Conservation (phyloP, 2,888 invertebrate genomes). For the Temnothorax rugatulus region DNA sequence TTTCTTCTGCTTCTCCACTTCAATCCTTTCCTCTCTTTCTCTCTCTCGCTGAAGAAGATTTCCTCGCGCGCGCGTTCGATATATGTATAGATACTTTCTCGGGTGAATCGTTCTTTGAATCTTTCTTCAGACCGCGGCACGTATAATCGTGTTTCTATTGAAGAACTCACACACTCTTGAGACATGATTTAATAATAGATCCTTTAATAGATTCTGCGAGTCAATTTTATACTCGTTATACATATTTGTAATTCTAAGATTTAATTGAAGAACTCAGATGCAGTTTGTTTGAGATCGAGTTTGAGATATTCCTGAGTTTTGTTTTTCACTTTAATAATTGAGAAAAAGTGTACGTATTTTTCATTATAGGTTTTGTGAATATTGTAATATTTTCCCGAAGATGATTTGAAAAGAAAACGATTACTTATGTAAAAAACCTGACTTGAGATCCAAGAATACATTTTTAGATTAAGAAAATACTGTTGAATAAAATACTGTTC, state of each 20-base stretch:
- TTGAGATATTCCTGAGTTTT: neutral
- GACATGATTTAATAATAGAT: neutral
- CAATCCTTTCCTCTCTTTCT: constrained; percentile 22
- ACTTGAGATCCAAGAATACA: neutral
- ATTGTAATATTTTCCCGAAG: neutral
- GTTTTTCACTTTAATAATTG: neutral
- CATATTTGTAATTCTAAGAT: neutral
- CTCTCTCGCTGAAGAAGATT: constrained; percentile 42
- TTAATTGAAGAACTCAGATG: neutral
- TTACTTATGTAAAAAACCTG: neutral
- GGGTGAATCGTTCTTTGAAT: constrained; percentile 25
- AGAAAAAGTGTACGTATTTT: neutral
- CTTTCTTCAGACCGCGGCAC: constrained; percentile 1
- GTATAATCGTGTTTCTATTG: constrained; percentile 13
- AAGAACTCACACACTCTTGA: neutral
- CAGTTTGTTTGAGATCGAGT: neutral
- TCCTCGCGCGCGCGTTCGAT: constrained; percentile 63
- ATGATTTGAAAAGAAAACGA: neutral
- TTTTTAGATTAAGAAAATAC: neutral
- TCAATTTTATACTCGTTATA: constrained; percentile 10
- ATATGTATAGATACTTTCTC: constrained; percentile 50
- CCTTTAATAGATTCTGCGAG: neutral
- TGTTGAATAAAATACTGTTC: too few relatives aligned
- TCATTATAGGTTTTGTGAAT: neutral
- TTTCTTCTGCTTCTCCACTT: constrained; percentile 52